These are phyloP conservation scores for Bombus balteatus DNA, from an alignment of 1,140 invertebrate genomes.

Conservation along the genomic window DNA sequence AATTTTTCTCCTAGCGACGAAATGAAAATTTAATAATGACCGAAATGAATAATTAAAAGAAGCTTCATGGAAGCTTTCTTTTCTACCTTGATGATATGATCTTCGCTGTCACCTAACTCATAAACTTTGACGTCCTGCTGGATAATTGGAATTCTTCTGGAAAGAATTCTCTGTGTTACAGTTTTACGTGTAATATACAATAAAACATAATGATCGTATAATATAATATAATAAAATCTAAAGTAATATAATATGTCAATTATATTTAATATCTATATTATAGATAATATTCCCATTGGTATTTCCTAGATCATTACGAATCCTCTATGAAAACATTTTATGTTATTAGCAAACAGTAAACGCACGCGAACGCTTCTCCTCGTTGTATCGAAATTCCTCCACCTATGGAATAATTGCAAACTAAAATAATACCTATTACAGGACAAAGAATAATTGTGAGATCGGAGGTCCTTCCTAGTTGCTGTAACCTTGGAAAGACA, in stretches of 20 bases:
- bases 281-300: no score
- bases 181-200: neutral
- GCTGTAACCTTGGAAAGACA: neutral
- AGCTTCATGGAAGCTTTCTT: neutral
- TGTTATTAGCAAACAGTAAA: neutral
- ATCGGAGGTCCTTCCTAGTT: no score
- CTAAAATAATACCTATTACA: neutral
- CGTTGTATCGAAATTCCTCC: neutral
- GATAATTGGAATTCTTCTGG: neutral
- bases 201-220: neutral
- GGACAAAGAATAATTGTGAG: neutral
- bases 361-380: neutral
- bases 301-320: no score
- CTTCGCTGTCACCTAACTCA: neutral
- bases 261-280: no score
- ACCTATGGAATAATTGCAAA: no score
- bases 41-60: neutral
- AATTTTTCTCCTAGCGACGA: neutral
- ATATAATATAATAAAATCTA: neutral
- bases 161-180: neutral
- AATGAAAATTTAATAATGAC: neutral
- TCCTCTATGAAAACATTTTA: neutral
- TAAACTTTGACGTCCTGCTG: neutral
- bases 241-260: no score
- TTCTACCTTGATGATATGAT: neutral